phyloP scores from a whole-genome alignment of 1,140 invertebrate genomes.

The Sweltsa coloradensis region DNA sequence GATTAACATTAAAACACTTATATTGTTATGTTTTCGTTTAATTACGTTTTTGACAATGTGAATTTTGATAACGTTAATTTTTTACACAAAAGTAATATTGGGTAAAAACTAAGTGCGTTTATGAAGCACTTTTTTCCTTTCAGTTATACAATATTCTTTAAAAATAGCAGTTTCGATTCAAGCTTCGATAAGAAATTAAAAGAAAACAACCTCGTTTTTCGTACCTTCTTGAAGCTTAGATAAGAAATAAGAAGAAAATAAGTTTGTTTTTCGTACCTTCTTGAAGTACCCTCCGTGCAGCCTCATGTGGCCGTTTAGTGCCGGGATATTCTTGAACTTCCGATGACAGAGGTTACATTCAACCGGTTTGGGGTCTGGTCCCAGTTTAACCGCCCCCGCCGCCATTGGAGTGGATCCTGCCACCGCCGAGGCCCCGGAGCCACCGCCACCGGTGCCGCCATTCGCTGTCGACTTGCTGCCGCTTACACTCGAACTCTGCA shows the following conservation, averaged over 20 bases:
- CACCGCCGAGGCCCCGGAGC: not conserved
- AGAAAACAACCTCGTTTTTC: no score
- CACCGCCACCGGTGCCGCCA: not conserved
- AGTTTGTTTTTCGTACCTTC: constrained; percentile 45
- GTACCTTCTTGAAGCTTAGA: not conserved
- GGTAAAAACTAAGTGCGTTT: no score
- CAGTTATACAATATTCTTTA: no score
- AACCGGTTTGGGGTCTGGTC: constrained; percentile 60
- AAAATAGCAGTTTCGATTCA: no score
- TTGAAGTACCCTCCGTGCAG: constrained; percentile 94
- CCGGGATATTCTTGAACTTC: constrained; percentile 93
- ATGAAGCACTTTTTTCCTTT: no score
- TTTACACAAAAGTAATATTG: no score
- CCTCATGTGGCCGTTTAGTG: constrained; percentile 93
- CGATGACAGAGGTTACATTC: constrained; percentile 89
- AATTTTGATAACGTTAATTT: no score
- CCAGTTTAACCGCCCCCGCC: constrained; percentile 20
- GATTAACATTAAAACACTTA: no score
- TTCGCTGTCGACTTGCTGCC: not conserved
- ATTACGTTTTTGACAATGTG: no score
- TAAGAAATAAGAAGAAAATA: not conserved
- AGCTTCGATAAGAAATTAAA: no score
- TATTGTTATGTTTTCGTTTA: no score
- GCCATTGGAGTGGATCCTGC: not conserved
- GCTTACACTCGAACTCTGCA: not conserved